Conservation (phyloP, 2,113 vertebrate genomes). For the Chloebia gouldiae region DNA sequence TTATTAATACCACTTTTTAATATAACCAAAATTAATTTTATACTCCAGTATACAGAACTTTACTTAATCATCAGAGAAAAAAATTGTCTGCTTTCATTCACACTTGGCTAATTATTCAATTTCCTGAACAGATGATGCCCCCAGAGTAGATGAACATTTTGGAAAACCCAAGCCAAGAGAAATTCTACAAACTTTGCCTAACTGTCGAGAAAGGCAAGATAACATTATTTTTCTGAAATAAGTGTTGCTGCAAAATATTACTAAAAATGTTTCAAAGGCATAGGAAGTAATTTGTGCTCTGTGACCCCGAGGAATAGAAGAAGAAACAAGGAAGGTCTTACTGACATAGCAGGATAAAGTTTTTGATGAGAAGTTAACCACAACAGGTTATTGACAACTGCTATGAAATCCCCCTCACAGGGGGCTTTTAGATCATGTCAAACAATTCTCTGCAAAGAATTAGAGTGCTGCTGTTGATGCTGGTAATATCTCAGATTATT, state of each 20-base stretch:
- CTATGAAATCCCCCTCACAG: background rate
- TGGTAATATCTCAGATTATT: background rate
- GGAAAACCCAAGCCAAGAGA: background rate
- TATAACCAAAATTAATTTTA: background rate
- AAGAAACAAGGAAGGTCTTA: background rate
- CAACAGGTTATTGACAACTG: background rate
- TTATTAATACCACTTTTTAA: background rate
- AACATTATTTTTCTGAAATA: background rate
- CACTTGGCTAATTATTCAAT: accelerated
- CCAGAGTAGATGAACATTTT: background rate
- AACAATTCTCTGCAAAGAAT: background rate
- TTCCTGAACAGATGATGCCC: background rate
- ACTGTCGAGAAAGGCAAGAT: background rate
- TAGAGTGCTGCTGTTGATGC: background rate
- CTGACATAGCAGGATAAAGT: background rate
- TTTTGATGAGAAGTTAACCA: background rate
- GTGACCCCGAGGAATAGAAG: background rate
- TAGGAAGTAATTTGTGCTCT: background rate
- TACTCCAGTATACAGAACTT: background rate
- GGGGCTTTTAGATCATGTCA: background rate
- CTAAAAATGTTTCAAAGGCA: background rate
- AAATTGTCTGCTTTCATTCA: background rate
- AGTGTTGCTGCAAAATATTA: background rate
- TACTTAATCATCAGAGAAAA: background rate
- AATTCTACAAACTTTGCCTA: background rate